Percentiles rank a stretch among this genome's conserved stretches.
Evolutionary conservation across 2,888 invertebrate genomes (phyloP).

Genomic region (Andrena minutula): DNA sequence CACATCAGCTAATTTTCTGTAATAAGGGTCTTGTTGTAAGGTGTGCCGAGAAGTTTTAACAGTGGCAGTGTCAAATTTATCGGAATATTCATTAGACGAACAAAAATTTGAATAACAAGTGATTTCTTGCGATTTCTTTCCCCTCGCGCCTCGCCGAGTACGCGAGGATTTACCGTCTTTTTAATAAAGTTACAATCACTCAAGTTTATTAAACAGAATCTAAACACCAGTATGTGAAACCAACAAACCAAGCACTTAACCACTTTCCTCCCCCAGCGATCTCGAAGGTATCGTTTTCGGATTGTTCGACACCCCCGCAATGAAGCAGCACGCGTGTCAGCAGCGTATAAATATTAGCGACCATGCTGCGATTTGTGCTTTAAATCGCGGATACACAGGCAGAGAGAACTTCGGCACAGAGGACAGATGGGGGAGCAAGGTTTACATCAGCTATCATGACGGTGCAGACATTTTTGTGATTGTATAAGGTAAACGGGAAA

Average conservation of each 20-base stretch:
- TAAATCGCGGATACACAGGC: not conserved
- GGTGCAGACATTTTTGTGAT: slow-evolving; percentile 1
- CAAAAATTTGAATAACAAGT: not conserved
- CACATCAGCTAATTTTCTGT: slow-evolving; percentile 75
- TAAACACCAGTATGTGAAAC: not conserved
- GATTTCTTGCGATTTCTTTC: not conserved
- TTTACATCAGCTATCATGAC: not conserved
- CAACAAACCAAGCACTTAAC: not conserved
- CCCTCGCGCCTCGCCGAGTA: not conserved
- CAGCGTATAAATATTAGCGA: slow-evolving; percentile 10
- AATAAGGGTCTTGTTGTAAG: slow-evolving; percentile 69
- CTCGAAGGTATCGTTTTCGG: not conserved
- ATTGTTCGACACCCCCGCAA: slow-evolving; percentile 19
- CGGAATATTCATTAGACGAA: not conserved
- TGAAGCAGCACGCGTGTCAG: not conserved
- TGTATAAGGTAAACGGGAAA: slow-evolving; percentile 2
- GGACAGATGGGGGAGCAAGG: not conserved
- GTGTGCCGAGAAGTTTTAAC: slow-evolving; percentile 25
- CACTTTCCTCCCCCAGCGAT: not conserved
- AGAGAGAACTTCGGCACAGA: not conserved
- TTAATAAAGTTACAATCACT: not conserved
- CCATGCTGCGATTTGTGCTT: not conserved
- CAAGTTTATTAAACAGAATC: not conserved
- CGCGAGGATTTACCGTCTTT: not conserved
- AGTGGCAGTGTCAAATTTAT: slow-evolving; percentile 14